Percentiles rank a stretch among this genome's conserved stretches.
phyloP scores from a whole-genome alignment of 2,113 vertebrate species.

The Pituophis catenifer region DNA sequence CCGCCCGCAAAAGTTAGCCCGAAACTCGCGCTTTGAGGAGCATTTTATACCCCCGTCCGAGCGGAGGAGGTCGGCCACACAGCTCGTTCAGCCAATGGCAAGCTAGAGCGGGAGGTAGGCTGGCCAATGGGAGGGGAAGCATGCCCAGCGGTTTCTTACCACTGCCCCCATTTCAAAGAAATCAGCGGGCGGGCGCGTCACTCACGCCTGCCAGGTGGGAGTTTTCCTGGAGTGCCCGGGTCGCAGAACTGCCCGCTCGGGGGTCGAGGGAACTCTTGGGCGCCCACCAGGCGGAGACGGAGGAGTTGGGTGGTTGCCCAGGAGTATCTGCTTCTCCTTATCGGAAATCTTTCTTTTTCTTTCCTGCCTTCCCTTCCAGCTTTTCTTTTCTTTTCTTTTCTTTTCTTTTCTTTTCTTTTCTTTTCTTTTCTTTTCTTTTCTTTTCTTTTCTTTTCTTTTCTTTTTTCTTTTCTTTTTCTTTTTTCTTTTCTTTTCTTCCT shows the following conservation, averaged over 20 bases:
- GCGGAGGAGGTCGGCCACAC: neutral
- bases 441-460: neutral
- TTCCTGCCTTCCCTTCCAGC: neutral
- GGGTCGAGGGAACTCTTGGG: neutral
- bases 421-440: neutral
- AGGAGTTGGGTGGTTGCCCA: neutral
- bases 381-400: neutral
- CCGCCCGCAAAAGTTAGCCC: neutral
- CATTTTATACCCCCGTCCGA: neutral
- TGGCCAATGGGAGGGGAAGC: conserved; percentile 30
- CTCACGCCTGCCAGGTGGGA: neutral
- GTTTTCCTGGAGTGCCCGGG: too few relatives aligned
- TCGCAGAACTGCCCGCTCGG: neutral
- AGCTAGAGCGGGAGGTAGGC: neutral
- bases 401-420: neutral
- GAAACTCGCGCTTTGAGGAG: neutral
- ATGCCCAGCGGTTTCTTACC: conserved; percentile 66
- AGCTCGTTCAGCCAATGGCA: conserved; percentile 24
- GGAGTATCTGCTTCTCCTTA: neutral
- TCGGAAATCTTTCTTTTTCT: neutral
- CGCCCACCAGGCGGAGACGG: neutral
- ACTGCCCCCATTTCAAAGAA: conserved; percentile 84
- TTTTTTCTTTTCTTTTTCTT: neutral
- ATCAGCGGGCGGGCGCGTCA: conserved; percentile 40
- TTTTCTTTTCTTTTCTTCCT: neutral